Conservation (phyloP, 2,113 vertebrate species). For the Myiozetetes cayanensis region DNA sequence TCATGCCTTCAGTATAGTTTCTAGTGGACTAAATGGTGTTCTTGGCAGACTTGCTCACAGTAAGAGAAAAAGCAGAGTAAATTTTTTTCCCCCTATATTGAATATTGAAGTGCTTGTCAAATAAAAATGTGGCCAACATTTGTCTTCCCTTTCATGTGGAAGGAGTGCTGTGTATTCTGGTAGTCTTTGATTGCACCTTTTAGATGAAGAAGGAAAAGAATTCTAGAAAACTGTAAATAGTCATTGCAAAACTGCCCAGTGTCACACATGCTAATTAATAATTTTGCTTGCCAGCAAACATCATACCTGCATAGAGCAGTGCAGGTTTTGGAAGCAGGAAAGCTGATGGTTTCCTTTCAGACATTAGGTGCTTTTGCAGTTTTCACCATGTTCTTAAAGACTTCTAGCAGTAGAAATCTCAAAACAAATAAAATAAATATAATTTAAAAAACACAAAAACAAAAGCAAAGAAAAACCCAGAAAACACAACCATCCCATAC, state of each 20-base stretch:
- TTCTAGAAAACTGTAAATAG: background rate
- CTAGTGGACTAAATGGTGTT: background rate
- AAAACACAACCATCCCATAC: fast-evolving
- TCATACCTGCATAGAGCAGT: background rate
- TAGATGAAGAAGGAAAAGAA: background rate
- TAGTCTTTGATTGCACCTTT: background rate
- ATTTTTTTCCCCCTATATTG: background rate
- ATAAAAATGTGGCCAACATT: background rate
- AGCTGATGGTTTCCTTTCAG: background rate
- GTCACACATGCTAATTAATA: background rate
- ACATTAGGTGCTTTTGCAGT: background rate
- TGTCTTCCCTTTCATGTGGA: background rate
- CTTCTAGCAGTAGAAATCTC: background rate
- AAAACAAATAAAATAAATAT: background rate
- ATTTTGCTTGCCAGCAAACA: background rate
- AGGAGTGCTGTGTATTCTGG: background rate
- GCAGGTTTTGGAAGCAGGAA: background rate
- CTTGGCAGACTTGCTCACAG: background rate
- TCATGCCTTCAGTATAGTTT: background rate
- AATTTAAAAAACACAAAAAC: background rate
- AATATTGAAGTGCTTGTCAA: background rate
- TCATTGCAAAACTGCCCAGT: background rate
- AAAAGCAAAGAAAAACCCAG: fast-evolving
- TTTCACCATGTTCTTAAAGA: background rate
- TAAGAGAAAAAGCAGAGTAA: background rate